phyloP scores from a whole-genome alignment of 2,888 invertebrate species.

The Vanessa cardui region DNA sequence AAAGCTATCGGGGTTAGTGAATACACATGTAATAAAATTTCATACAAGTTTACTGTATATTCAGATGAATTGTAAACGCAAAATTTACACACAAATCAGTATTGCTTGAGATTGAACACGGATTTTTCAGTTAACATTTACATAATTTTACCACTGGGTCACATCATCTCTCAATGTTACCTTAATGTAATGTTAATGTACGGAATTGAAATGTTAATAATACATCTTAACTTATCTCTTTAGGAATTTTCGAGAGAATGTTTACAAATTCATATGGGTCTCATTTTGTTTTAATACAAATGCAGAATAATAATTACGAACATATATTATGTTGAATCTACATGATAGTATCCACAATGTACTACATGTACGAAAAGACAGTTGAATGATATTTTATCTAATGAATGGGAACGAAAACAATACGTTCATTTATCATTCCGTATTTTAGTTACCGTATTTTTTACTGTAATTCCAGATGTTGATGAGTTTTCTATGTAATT shows the following conservation, averaged over 20 bases:
- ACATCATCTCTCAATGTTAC: not conserved
- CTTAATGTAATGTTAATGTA: not conserved
- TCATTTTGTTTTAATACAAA: slow-evolving; percentile 3
- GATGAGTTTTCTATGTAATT: too few relatives aligned
- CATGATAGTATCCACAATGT: not conserved
- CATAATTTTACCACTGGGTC: too few relatives aligned
- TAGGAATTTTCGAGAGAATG: not conserved
- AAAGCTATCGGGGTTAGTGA: too few relatives aligned
- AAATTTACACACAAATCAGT: too few relatives aligned
- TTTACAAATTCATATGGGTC: not conserved
- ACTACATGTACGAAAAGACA: slow-evolving; percentile 3
- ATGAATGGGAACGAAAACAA: slow-evolving; percentile 23
- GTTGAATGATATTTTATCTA: slow-evolving; percentile 20
- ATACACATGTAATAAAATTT: too few relatives aligned
- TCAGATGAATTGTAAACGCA: too few relatives aligned
- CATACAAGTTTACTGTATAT: too few relatives aligned
- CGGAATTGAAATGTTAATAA: not conserved
- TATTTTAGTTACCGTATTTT: not conserved
- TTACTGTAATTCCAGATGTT: too few relatives aligned
- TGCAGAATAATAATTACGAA: slow-evolving; percentile 6
- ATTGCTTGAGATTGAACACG: too few relatives aligned
- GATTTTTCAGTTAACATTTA: too few relatives aligned
- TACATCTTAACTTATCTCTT: not conserved
- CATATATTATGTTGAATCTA: slow-evolving; percentile 9
- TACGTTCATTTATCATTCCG: slow-evolving; percentile 25